Evolutionary conservation across 37 sponge, comb jelly and placozoan species (phyloP).

Genomic region (Beroe forskalii): DNA sequence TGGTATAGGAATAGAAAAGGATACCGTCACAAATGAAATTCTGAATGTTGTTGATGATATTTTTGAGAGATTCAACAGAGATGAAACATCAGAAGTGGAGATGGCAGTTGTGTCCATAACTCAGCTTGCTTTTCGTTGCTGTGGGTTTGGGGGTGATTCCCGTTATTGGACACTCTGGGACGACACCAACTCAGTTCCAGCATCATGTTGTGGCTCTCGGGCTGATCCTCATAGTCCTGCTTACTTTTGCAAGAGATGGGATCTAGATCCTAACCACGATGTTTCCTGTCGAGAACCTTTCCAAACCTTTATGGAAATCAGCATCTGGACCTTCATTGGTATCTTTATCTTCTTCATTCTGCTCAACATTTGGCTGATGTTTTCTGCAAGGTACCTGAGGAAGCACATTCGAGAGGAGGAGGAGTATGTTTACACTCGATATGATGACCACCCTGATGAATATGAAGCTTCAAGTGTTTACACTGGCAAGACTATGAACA

Average conservation of each 20-base stretch:
- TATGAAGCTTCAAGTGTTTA: background rate
- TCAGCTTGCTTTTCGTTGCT: background rate
- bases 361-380: background rate
- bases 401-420: background rate
- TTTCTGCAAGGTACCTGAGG: background rate
- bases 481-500: conserved; percentile 1
- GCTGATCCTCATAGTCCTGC: conserved; percentile 26
- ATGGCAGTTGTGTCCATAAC: background rate
- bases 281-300: background rate
- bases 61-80: background rate
- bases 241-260: conserved; percentile 10
- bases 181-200: background rate
- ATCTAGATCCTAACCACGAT: background rate
- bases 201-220: background rate
- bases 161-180: conserved; percentile 34
- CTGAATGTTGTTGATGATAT: background rate
- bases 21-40: background rate
- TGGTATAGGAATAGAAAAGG: background rate
- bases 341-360: background rate
- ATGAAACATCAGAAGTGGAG: background rate
- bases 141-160: background rate
- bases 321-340: background rate
- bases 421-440: conserved; percentile 8
- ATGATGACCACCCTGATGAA: background rate
- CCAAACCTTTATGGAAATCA: background rate